phyloP scores from a whole-genome alignment of 1,140 invertebrate species.

The Lepidostoma basale region DNA sequence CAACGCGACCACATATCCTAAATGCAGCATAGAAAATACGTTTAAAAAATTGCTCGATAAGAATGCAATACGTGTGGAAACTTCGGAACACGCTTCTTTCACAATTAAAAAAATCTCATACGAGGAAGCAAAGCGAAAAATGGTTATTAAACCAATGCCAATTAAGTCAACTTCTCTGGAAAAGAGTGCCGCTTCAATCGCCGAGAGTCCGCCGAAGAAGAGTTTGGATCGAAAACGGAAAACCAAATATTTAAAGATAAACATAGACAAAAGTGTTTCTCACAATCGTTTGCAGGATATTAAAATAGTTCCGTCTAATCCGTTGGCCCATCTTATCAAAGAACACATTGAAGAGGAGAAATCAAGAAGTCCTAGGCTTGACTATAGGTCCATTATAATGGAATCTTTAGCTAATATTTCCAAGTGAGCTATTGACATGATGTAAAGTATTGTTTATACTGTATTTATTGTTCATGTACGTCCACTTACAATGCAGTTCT shows the following conservation, averaged over 20 bases:
- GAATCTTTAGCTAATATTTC: slow-evolving; percentile 4
- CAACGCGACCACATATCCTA: background rate
- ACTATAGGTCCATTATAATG: slow-evolving; percentile 2
- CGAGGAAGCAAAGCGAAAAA: slow-evolving; percentile 7
- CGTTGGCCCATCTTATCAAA: background rate
- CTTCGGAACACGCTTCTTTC: background rate
- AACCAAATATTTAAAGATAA: background rate
- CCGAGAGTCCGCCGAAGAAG: background rate
- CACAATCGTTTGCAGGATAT: background rate
- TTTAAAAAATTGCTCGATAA: background rate
- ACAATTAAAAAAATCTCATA: slow-evolving; percentile 8
- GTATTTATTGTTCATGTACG: no score
- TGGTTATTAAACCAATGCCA: background rate
- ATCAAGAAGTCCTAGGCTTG: background rate
- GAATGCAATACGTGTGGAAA: background rate
- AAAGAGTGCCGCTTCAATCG: background rate
- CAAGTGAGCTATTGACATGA: no score
- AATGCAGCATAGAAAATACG: background rate
- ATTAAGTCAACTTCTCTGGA: background rate
- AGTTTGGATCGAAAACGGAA: background rate
- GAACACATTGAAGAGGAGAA: background rate
- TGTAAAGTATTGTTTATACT: no score
- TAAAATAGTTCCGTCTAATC: background rate
- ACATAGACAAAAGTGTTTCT: background rate
- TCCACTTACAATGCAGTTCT: no score